Evolutionary conservation across 2,113 vertebrate genomes (phyloP).

Genomic region (Craseonycteris thonglongyai): DNA sequence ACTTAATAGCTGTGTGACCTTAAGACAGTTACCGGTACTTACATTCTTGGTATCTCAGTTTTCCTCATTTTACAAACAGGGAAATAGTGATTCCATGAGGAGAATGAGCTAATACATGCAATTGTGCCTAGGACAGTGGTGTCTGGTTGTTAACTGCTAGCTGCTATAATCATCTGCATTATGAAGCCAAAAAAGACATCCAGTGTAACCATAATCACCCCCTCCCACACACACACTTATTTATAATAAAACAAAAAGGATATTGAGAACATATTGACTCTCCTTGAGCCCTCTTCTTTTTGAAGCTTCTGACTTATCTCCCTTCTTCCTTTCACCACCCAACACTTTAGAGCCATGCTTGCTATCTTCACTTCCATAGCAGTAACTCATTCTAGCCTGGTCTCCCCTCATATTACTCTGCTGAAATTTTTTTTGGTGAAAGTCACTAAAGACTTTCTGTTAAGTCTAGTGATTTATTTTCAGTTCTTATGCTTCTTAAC

Average conservation of each 20-base stretch:
- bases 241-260: slow-evolving; percentile 19
- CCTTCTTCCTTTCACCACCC: not conserved
- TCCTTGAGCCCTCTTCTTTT: not conserved
- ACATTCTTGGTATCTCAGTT: not conserved
- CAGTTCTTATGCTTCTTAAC: not conserved
- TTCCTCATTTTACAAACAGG: not conserved
- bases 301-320: not conserved
- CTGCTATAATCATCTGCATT: not conserved
- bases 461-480: slow-evolving; percentile 8
- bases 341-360: not conserved
- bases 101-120: not conserved
- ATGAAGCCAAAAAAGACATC: not conserved
- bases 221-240: not conserved
- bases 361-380: not conserved
- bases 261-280: not conserved
- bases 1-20: not conserved
- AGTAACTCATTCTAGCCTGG: not conserved
- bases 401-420: not conserved
- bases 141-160: not conserved
- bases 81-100: not conserved
- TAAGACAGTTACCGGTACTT: not conserved
- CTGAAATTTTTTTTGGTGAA: slow-evolving; percentile 21
- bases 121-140: not conserved
- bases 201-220: not conserved
- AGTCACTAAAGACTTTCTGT: not conserved